Base-by-base conservation (phyloP, 2,797 vertebrate species). In the Sebastes miniatus region DNA sequence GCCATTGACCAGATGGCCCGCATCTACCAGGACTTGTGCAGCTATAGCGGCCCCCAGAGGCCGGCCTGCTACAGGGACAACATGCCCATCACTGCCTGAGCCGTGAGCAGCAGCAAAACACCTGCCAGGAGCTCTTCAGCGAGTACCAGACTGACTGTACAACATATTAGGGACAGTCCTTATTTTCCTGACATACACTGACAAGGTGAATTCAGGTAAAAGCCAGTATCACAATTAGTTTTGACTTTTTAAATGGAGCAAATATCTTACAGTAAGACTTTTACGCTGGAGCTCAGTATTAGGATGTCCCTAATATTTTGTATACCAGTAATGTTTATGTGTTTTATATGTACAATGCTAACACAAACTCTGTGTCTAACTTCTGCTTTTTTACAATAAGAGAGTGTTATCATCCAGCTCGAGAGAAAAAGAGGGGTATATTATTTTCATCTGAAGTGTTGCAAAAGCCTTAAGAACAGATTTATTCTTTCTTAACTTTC, bases 21-120 rank as follows among this genome's bases (percentile, higher is more conserved):
- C 73, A 97, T 98, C 93, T 98, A 98, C 88, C 97, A 97, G 79
- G 98, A 99, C 83, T 92, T 98, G 74, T 99, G 98, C 31, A 87
- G 96, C 3, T 96, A 95, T 79, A 93, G 92, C 3, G 76, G 82
- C 77, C 93, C 95, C 32, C 96, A 94, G 87, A 94, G 95, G 77
- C 65, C 90, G 24, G 59, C 93, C 67, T 95, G 95, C 88, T 96
- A 95, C 88, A 92, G 96, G 71, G 95, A 96, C 69, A 96, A 95
- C 96, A 2, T 97, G 96, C 91, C 97, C 89, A 96, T 97, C 95
- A 95, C 96, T 80, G 13, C 95, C 95, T 95, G 90, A 95, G 20
- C 69, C 14, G 67, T 54, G 63, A 85, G 74, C 77, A 85, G 73
- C 77, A 80, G 70, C 20, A n/a, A 58, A 34, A 69, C 65, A 62